A percentile compares a stretch with the other conserved stretches of the same genome.
phyloP scores from a whole-genome alignment of 2,888 invertebrate genomes.

The Muschampia plurimacula region DNA sequence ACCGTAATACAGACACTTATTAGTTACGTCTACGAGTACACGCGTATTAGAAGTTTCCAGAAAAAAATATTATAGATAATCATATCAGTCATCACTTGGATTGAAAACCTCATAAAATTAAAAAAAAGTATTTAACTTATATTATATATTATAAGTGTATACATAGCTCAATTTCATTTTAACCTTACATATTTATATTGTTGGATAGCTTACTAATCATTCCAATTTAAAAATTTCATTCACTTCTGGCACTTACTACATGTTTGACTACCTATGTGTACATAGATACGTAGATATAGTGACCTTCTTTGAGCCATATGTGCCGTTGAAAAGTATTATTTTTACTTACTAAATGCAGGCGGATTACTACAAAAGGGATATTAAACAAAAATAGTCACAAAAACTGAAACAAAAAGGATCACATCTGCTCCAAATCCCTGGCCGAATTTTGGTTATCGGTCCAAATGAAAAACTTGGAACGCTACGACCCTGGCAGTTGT shows the following conservation, averaged over 20 bases:
- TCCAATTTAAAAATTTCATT: too few species aligned
- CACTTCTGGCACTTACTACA: not conserved
- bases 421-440: conserved; percentile 42
- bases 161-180: too few species aligned
- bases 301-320: conserved; percentile 6
- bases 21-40: too few species aligned
- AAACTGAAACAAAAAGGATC: conserved; percentile 35
- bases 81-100: too few species aligned
- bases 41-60: too few species aligned
- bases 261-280: not conserved
- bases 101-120: too few species aligned
- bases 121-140: too few species aligned
- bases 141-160: too few species aligned
- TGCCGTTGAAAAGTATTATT: not conserved
- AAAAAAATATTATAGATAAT: too few species aligned
- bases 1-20: too few species aligned
- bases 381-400: conserved; percentile 26
- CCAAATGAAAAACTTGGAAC: conserved; percentile 47
- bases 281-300: not conserved
- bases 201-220: too few species aligned
- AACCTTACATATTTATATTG: too few species aligned
- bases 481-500: conserved; percentile 33
- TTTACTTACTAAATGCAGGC: not conserved
- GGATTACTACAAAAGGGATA: conserved; percentile 7
- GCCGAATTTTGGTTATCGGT: conserved; percentile 26